A percentile compares a stretch with the other conserved stretches of the same genome.
Conservation (phyloP, 2,888 invertebrate genomes). For the Eristalinus sepulchralis region DNA sequence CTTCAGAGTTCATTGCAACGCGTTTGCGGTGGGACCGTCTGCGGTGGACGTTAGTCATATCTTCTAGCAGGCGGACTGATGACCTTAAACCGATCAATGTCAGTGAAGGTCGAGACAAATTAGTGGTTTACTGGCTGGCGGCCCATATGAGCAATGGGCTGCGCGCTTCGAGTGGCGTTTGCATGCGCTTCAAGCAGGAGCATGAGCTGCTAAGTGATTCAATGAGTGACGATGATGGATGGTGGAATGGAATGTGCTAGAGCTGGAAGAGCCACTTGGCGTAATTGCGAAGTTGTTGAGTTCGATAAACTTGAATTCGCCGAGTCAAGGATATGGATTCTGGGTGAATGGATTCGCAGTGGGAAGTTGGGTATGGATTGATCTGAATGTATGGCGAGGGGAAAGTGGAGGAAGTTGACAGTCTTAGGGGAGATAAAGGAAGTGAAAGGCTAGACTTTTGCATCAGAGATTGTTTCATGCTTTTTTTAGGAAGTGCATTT, state of each 20-base stretch:
- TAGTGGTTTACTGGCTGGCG: constrained; percentile 20
- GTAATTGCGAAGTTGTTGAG: not conserved
- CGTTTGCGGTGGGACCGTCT: not conserved
- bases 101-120: constrained; percentile 27
- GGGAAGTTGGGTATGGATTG: no score
- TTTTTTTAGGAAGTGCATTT: no score
- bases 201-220: not conserved
- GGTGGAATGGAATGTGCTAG: not conserved
- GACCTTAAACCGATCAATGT: constrained; percentile 30
- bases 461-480: no score
- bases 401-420: no score
- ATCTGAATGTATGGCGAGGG: no score
- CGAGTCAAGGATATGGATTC: not conserved
- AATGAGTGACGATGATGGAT: not conserved
- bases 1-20: constrained; percentile 40
- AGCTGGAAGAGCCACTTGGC: not conserved
- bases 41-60: not conserved
- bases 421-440: no score
- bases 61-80: not conserved
- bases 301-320: not conserved
- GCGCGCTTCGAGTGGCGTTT: not conserved
- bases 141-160: not conserved
- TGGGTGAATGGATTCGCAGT: not conserved
- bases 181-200: not conserved
- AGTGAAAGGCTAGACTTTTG: no score